Evolutionary conservation across 2,888 invertebrate genomes (phyloP).

Genomic region (Hypsopygia costalis): DNA sequence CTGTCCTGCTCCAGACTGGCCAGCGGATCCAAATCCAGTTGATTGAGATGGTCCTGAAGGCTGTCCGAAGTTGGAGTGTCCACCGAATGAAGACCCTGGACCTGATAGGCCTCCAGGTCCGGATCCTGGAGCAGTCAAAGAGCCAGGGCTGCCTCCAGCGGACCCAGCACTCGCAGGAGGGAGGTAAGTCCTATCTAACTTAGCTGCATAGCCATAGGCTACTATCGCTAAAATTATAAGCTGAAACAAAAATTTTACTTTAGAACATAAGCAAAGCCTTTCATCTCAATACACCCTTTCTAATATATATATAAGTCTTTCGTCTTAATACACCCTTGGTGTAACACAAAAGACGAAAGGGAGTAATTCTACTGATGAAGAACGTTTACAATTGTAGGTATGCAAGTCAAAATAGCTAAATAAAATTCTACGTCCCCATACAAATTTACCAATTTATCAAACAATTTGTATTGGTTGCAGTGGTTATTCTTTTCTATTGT

Average conservation of each 20-base stretch:
- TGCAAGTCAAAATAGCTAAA: too few species aligned
- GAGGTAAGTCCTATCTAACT: slow-evolving; percentile 66
- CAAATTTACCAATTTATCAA: too few species aligned
- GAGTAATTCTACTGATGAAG: too few species aligned
- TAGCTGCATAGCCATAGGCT: slow-evolving; percentile 64
- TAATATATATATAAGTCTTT: too few species aligned
- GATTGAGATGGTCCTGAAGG: slow-evolving; percentile 7
- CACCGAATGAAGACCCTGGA: slow-evolving; percentile 15
- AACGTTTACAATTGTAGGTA: too few species aligned
- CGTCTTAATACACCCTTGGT: too few species aligned
- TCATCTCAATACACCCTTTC: too few species aligned
- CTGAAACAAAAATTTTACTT: slow-evolving; percentile 61
- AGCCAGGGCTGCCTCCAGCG: slow-evolving; percentile 66
- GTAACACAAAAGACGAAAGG: too few species aligned
- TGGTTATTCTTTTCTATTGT: too few species aligned
- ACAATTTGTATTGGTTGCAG: too few species aligned
- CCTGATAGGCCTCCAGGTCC: slow-evolving; percentile 18
- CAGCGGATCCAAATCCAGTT: slow-evolving; percentile 13
- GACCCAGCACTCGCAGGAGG: slow-evolving; percentile 61
- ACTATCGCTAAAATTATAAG: slow-evolving; percentile 58
- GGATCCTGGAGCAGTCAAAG: slow-evolving; percentile 48
- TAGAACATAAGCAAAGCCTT: too few species aligned
- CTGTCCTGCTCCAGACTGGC: slow-evolving; percentile 14
- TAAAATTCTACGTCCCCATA: too few species aligned
- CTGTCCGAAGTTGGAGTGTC: slow-evolving; percentile 22